A percentile compares a stretch with the other conserved stretches of the same genome.
These are phyloP conservation scores for Sylvilagus bachmani DNA, from an alignment of 2,113 vertebrate species.

Conservation along the genomic window DNA sequence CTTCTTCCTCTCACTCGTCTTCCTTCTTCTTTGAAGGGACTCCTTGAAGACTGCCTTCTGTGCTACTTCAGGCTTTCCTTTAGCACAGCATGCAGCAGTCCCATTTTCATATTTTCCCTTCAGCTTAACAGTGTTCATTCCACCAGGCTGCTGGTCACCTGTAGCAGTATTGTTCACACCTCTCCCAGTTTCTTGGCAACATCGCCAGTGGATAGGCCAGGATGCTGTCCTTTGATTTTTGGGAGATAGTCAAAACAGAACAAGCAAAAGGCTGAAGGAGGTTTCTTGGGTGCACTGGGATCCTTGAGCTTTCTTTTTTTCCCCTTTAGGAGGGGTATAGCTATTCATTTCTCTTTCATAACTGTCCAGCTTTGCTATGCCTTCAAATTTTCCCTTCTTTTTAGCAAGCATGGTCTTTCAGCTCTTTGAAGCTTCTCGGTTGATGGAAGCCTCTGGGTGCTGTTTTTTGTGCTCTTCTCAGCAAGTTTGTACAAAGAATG, in stretches of 20 bases:
- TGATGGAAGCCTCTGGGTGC: no score
- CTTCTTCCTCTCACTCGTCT: background rate
- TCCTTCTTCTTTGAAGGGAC: background rate
- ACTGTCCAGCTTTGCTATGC: no score
- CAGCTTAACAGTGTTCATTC: background rate
- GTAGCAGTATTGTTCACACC: rapidly evolving
- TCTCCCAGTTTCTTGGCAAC: background rate
- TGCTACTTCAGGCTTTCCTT: background rate
- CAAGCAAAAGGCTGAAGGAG: background rate
- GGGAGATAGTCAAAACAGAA: background rate
- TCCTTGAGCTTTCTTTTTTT: background rate
- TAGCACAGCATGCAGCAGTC: no score
- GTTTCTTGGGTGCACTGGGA: no score
- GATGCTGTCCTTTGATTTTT: background rate
- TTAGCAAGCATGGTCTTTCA: no score
- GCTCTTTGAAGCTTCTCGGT: no score
- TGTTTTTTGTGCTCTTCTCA: no score
- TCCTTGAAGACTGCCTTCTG: background rate
- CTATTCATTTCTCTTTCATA: no score
- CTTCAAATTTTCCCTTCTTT: no score
- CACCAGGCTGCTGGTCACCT: no score
- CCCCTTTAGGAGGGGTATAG: background rate
- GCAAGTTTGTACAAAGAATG: no score
- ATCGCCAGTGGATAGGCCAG: rapidly evolving
- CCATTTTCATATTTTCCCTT: background rate